Evolutionary conservation across 2,113 vertebrate genomes (phyloP), one percentile per base, ranked within the genome.

Genomic region (Manacus vitellinus): DNA sequence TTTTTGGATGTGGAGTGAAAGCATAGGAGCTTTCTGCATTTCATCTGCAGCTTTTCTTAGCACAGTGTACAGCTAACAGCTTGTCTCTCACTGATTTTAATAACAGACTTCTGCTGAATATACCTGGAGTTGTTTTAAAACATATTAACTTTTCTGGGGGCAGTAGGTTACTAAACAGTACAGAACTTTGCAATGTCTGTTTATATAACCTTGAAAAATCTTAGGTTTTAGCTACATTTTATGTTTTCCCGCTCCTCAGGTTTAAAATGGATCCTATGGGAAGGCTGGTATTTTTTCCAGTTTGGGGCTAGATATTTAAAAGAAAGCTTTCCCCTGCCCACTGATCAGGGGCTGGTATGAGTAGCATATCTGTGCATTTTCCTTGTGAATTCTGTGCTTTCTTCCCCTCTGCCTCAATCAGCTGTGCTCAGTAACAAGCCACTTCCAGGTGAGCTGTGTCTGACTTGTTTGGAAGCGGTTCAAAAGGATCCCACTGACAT

Each of bases 1-100:
- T 85, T 88, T 79, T 83, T 79, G 94, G n/a, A 76, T 94, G 75
- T 52, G 77, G 54, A 82, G 65, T 54, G 65, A 68, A 89, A 47
- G 43, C 35, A 16, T 21, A 79, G 65, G 74, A 94, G 75, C 41
- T 72, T 72, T 84, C 28, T 94, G 46, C 37, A 37, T 78, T 89
- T 87, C 54, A 68, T 63, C 66, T 63, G 56, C 81, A 66, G 65
- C 71, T 80, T 77, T 79, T 94, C 61, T 58, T 58, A 77, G 73
- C 51, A 30, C 1, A 6, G 37, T 2, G 1, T 31, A 27, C 52
- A 72, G 77, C 86, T 85, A 79, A 61, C 84, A 70, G n/a, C 78
- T 88, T 66, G 27, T 66, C 30, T 92, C 39, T 33, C 54, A 16
- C 55, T 85, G 91, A 92, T 87, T 96, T 94, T 76, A 61, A 27